Evolutionary conservation across 2,888 invertebrate genomes (phyloP).

Genomic region (Calameuta idolon): DNA sequence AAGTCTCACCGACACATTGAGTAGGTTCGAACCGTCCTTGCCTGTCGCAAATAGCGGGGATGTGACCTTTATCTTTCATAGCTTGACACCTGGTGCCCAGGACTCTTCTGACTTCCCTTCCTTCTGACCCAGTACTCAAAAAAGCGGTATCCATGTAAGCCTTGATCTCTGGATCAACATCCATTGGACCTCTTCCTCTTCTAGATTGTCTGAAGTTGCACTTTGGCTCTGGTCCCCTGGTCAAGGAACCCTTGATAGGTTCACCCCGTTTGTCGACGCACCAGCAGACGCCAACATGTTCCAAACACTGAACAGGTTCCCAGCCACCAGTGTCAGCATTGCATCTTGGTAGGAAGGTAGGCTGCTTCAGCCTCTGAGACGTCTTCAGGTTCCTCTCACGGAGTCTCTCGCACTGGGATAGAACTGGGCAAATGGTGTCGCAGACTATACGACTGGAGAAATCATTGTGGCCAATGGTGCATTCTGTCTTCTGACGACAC

Average conservation of each 20-base stretch:
- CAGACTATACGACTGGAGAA: constrained; percentile 85
- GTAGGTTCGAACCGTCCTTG: constrained; percentile 80
- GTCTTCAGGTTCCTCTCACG: constrained; percentile 82
- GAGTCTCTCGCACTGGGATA: constrained; percentile 84
- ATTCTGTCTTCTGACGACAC: constrained; percentile 80
- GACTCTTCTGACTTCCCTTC: constrained; percentile 59
- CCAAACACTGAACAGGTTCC: constrained; percentile 86
- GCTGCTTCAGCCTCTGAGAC: constrained; percentile 78
- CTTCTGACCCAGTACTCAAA: constrained; percentile 45
- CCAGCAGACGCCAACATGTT: constrained; percentile 85
- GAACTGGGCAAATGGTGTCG: constrained; percentile 83
- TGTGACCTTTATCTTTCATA: constrained; percentile 67
- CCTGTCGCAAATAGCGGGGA: constrained; percentile 74
- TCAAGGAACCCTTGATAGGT: constrained; percentile 83
- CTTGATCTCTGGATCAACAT: constrained; percentile 54
- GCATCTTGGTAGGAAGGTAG: constrained; percentile 83
- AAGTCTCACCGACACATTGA: constrained; percentile 79
- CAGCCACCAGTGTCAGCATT: constrained; percentile 80
- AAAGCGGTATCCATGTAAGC: constrained; percentile 54
- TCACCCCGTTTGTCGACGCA: constrained; percentile 87
- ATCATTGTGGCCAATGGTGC: constrained; percentile 86
- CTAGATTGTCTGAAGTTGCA: constrained; percentile 87
- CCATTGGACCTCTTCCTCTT: constrained; percentile 62
- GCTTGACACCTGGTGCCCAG: constrained; percentile 72
- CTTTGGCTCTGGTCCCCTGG: constrained; percentile 79